Conservation (phyloP, 2,797 vertebrate species). For the Pseudochirops corinnae region DNA sequence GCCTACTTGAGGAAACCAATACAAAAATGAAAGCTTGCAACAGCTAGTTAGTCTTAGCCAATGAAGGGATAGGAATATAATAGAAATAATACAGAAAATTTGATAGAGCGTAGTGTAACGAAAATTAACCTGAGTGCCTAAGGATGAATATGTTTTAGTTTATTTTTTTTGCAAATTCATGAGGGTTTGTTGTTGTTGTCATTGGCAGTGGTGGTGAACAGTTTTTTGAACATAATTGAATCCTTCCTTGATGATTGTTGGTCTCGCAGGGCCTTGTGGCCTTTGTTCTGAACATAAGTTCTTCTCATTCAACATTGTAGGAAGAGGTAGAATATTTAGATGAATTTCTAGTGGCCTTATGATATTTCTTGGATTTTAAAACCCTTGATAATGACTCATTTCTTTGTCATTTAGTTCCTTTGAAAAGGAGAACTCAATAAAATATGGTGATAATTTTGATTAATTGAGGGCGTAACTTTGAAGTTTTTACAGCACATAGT, state of each 20-base stretch:
- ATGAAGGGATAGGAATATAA: slow-evolving; percentile 42
- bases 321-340: neutral
- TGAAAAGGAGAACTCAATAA: slow-evolving; percentile 29
- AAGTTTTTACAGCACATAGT: slow-evolving; percentile 23
- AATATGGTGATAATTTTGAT: neutral
- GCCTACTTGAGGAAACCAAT: slow-evolving; percentile 48
- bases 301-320: neutral
- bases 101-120: slow-evolving; percentile 2
- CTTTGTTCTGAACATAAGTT: neutral
- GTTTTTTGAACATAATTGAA: slow-evolving; percentile 38
- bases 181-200: too few species aligned
- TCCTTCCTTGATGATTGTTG: slow-evolving; percentile 9
- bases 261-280: neutral
- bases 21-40: slow-evolving; percentile 43
- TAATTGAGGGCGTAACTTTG: slow-evolving; percentile 12
- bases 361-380: slow-evolving; percentile 28
- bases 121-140: slow-evolving; percentile 47
- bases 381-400: slow-evolving; percentile 18
- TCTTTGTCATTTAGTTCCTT: slow-evolving; percentile 11
- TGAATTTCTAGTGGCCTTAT: neutral
- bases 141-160: neutral
- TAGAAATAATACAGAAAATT: slow-evolving; percentile 19
- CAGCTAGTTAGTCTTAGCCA: slow-evolving; percentile 1
- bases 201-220: neutral
- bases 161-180: neutral